Evolutionary conservation across 2,888 invertebrate species (phyloP).

Genomic region (Drosophila mayaguana): DNA sequence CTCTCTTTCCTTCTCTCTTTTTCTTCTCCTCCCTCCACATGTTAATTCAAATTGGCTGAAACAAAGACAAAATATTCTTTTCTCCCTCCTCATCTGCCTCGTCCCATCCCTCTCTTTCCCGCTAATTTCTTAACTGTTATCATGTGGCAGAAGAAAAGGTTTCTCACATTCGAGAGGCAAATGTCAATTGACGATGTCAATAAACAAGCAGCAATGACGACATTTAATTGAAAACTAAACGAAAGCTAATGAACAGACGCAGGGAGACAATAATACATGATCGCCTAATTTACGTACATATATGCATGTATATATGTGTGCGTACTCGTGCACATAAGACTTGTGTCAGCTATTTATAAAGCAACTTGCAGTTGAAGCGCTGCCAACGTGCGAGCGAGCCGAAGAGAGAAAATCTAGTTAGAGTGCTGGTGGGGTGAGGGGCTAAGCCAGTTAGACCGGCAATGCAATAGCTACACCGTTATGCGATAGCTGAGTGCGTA

Average conservation of each 20-base stretch:
- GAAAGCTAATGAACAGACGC: slow-evolving; percentile 33
- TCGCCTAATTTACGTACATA: not conserved
- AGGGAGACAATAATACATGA: slow-evolving; percentile 15
- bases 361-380: slow-evolving; percentile 64
- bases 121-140: not conserved
- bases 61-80: not conserved
- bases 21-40: not conserved
- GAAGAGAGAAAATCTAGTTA: slow-evolving; percentile 3
- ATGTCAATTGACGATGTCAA: slow-evolving; percentile 42
- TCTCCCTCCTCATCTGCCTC: not conserved
- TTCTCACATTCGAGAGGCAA: slow-evolving; percentile 2
- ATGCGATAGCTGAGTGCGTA: slow-evolving; percentile 39
- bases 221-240: slow-evolving; percentile 50
- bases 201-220: slow-evolving; percentile 61
- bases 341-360: slow-evolving; percentile 63
- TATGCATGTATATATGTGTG: slow-evolving; percentile 4
- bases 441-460: slow-evolving; percentile 50
- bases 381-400: slow-evolving; percentile 59
- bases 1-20: not conserved
- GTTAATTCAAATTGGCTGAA: not conserved
- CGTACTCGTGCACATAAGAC: not conserved
- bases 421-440: not conserved
- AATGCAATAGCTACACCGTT: slow-evolving; percentile 19
- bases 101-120: not conserved
- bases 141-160: slow-evolving; percentile 2